Evolutionary conservation across 2,888 invertebrate genomes (phyloP), one percentile per base, ranked within the genome.

Genomic region (Seira sanloemensis): DNA sequence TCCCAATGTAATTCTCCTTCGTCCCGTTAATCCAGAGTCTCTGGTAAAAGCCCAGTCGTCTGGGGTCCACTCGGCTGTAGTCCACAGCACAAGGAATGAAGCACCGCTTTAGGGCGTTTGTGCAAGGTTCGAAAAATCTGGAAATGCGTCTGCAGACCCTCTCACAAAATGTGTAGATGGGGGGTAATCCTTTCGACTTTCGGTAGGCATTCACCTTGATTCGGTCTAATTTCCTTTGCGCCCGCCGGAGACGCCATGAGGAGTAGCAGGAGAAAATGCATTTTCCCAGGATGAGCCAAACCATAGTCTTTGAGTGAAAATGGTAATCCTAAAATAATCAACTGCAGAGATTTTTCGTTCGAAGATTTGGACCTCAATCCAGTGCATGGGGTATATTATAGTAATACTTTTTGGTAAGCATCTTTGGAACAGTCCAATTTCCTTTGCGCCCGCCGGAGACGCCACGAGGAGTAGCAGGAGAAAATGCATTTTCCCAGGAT

Each of bases 1-100:
- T 95, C 19, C 93, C 77, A 1, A 94, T 90, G 86, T 93, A 94
- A 91, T 95, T 94, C 87, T 93, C 92, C 76, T 92, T 91, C 89
- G 94, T 92, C 90, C 94, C 91, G 90, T 93, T 91, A 19, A 76
- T 81, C 68, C 86, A 86, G 2, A 90, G 9, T 9, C 74, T 82
- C 19, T 81, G 86, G 25, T 86, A 87, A 21, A 85, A 86, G 5
- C 84, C 75, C 7, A 67, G 5, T 0, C 65, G 58, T 2, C 19
- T 58, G 1, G 24, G 18, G 18, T 71, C 5, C 9, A 5, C 7
- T 23, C 0, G 23, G 16, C 16, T 24, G 12, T 82, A 68, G n/a
- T 21, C 23, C 1, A 65, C 68, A 18, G 81, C 75, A 26, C 88
- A 88, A 1, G 62, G 82, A 69, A 86, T 88, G 72, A 82, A 72